A percentile compares a stretch with the other conserved stretches of the same genome.
Evolutionary conservation across 2,113 vertebrate genomes (phyloP).

Genomic region (Pleuronectes platessa): DNA sequence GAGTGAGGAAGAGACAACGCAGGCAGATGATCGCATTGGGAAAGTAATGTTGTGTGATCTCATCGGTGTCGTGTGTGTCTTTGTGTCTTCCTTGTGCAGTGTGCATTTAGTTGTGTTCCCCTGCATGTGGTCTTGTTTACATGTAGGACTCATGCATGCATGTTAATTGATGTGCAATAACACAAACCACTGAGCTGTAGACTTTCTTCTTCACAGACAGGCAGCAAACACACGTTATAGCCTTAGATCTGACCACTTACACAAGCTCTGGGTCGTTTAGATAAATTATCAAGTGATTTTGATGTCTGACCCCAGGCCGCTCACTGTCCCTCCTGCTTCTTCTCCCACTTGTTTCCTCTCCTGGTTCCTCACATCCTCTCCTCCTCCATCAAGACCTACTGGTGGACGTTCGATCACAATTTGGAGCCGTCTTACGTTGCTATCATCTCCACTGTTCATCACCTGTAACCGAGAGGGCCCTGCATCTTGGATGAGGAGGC

Average conservation of each 20-base stretch:
- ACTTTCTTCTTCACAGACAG: no score
- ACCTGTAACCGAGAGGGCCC: slow-evolving; percentile 1
- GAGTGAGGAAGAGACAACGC: no score
- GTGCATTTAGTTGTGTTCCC: no score
- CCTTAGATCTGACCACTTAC: not conserved
- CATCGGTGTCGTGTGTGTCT: no score
- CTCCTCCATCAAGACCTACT: slow-evolving; percentile 11
- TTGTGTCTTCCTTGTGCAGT: no score
- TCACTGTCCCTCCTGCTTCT: not conserved
- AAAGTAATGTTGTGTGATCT: no score
- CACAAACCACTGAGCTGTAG: no score
- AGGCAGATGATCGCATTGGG: no score
- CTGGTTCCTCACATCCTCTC: not conserved
- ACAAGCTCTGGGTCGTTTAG: not conserved
- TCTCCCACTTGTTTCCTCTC: not conserved
- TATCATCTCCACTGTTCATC: not conserved
- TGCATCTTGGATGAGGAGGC: slow-evolving; percentile 58
- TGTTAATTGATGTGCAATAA: no score
- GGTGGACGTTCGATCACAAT: not conserved
- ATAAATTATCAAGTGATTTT: not conserved
- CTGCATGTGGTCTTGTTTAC: no score
- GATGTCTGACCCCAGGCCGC: not conserved
- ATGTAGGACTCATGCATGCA: no score
- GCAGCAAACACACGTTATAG: not conserved
- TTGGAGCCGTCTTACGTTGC: slow-evolving; percentile 2